These are phyloP conservation scores for Pagrus major DNA, from an alignment of 2,113 vertebrate genomes.

Conservation along the genomic window DNA sequence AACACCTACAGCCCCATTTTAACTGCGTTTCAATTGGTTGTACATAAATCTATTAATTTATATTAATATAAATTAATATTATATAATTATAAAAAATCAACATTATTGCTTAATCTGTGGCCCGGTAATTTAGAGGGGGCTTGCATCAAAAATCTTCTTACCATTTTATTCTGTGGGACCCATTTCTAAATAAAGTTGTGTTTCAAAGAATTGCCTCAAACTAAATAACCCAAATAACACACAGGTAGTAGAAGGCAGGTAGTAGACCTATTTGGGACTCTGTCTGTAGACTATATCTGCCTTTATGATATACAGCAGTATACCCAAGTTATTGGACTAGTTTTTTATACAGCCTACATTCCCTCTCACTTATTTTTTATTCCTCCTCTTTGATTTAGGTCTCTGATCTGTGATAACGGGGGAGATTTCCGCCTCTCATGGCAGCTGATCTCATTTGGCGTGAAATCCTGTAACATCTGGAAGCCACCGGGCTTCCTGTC, in stretches of 20 bases:
- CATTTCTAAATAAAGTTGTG: background rate
- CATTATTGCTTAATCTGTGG: too few relatives aligned
- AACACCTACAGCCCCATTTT: background rate
- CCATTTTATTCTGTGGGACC: background rate
- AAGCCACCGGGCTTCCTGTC: constrained; percentile 38
- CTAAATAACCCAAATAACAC: too few relatives aligned
- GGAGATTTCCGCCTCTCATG: constrained; percentile 39
- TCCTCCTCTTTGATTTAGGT: background rate
- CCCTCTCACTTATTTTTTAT: background rate
- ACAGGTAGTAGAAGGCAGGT: too few relatives aligned
- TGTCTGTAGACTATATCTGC: too few relatives aligned
- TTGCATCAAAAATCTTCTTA: background rate
- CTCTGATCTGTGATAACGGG: background rate
- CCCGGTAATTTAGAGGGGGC: background rate
- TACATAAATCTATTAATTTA: background rate
- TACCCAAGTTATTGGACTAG: too few relatives aligned
- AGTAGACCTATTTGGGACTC: too few relatives aligned
- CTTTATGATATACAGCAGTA: too few relatives aligned
- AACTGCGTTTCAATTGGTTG: background rate
- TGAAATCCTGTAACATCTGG: constrained; percentile 65
- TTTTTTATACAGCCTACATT: too few relatives aligned
- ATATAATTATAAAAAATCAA: too few relatives aligned
- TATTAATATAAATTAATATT: too few relatives aligned
- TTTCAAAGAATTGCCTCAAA: background rate
- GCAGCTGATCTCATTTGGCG: constrained; percentile 38